Base-by-base conservation (phyloP, 2,797 vertebrate species). In the Macrochelys suwanniensis region DNA sequence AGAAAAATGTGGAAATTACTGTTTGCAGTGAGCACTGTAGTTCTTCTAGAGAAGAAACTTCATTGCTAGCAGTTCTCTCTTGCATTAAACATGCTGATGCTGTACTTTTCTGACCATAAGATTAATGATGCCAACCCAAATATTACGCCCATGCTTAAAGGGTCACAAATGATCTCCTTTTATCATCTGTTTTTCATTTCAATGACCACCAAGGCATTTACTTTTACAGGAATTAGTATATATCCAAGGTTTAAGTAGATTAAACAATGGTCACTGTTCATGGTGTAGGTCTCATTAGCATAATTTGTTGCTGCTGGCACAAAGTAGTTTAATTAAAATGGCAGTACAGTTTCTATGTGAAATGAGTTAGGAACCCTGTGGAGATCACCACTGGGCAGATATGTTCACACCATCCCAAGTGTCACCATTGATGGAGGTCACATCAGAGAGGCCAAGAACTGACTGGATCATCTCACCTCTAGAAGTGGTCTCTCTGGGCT, bases 91-190 rank as follows among this genome's bases (percentile, higher is more conserved):
- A 97, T 97, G 94, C 97, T 96, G 95, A 93, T 92, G 85, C 87
- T 96, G 85, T 97, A 68, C 86, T 96, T 97, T 93, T 90, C 96
- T 93, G 96, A 94, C 97, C 96, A 85, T 90, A 94, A 96, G 97
- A 97, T 97, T 97, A 97, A 97, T 96, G 97, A 97, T 95, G 97
- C 96, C 95, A 97, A 97, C 81, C 89, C 95, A 94, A 92, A 98
- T 89, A 90, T 94, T 96, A 95, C 97, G 95, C 89, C 92, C 93
- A 26, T 12, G 5, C 94, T 96, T 95, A 94, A 93, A 85, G 95
- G 95, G 95, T 97, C 95, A 96, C 93, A 81, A 95, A 84, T 82
- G 96, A 95, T 93, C 85, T 97, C 94, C 79, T 95, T 93, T 92
- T 92, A 91, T 97, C 96, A 96, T 97, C 95, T 97, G 95, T 94